phyloP scores from a whole-genome alignment of 2,113 vertebrate genomes.

The Pavo muticus region DNA sequence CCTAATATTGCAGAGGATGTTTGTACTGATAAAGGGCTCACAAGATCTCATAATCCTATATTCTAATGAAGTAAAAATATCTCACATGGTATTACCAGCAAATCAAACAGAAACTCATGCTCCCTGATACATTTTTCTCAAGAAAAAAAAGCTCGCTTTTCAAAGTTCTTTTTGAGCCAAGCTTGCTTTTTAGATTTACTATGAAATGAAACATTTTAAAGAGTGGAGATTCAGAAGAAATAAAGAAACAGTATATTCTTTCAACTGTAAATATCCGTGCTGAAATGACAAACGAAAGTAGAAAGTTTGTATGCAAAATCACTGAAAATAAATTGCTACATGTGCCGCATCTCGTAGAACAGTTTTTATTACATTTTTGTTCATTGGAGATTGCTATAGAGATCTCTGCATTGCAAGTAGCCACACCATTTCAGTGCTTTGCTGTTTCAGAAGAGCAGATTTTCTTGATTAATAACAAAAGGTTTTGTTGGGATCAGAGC shows the following conservation, averaged over 20 bases:
- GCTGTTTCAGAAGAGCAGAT: slow-evolving; percentile 83
- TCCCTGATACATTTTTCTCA: slow-evolving; percentile 12
- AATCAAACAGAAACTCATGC: slow-evolving; percentile 30
- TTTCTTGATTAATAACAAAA: slow-evolving; percentile 89
- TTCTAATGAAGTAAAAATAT: slow-evolving; percentile 29
- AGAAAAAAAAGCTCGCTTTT: slow-evolving; percentile 18
- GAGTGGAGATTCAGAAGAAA: background rate
- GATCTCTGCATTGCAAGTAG: slow-evolving; percentile 69
- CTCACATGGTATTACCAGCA: background rate
- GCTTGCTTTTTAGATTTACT: slow-evolving; percentile 27
- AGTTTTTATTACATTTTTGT: slow-evolving; percentile 64
- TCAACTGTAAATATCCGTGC: background rate
- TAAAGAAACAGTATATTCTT: background rate
- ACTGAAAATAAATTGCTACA: slow-evolving; percentile 34
- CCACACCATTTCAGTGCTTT: slow-evolving; percentile 74
- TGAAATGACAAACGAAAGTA: slow-evolving; percentile 17
- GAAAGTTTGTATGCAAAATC: slow-evolving; percentile 17
- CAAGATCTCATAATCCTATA: slow-evolving; percentile 47
- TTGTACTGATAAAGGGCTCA: slow-evolving; percentile 28
- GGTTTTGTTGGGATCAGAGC: slow-evolving; percentile 84
- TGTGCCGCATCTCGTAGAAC: background rate
- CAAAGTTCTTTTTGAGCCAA: slow-evolving; percentile 9
- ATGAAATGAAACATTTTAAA: slow-evolving; percentile 56
- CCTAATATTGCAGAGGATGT: background rate
- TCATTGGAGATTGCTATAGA: slow-evolving; percentile 71